Conservation (phyloP, 2,888 invertebrate species). For the Thymelicus lineola region DNA sequence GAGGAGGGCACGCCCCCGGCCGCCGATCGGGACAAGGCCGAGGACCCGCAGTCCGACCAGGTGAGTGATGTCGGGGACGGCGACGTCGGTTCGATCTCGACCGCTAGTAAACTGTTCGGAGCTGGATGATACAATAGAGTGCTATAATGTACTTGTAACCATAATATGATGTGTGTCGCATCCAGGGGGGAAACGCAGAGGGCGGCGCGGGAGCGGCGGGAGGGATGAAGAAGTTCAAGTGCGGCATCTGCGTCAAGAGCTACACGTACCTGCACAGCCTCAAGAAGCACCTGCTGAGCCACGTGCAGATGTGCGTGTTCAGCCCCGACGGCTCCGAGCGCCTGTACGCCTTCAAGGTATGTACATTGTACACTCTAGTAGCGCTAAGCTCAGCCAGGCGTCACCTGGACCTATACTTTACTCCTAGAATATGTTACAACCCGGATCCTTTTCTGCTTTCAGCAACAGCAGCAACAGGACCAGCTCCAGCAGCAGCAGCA, state of each 20-base stretch:
- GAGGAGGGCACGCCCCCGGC: neutral
- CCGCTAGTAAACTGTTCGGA: too few relatives aligned
- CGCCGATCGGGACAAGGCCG: slow-evolving; percentile 24
- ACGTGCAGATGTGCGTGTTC: slow-evolving; percentile 61
- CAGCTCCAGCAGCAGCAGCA: slow-evolving; percentile 55
- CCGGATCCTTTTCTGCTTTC: slow-evolving; percentile 25
- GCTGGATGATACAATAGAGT: too few relatives aligned
- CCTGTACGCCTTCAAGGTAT: slow-evolving; percentile 45
- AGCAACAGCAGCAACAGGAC: slow-evolving; percentile 54
- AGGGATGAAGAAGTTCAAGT: slow-evolving; percentile 68
- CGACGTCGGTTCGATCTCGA: too few relatives aligned
- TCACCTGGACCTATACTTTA: too few relatives aligned
- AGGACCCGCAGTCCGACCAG: slow-evolving; percentile 43
- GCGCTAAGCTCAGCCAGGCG: too few relatives aligned
- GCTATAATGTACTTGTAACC: neutral
- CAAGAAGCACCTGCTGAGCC: slow-evolving; percentile 78
- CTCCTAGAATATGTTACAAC: too few relatives aligned
- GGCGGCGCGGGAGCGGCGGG: slow-evolving; percentile 35
- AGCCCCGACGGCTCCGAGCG: slow-evolving; percentile 46
- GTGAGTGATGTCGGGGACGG: too few relatives aligned
- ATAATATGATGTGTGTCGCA: neutral
- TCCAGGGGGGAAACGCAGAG: slow-evolving; percentile 30
- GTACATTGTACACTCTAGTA: slow-evolving; percentile 18
- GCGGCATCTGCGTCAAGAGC: slow-evolving; percentile 75
- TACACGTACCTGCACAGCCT: slow-evolving; percentile 80